Evolutionary conservation across 1,140 invertebrate species (phyloP), one percentile per base, ranked within the genome.

Genomic region (Melanaphis sacchari): DNA sequence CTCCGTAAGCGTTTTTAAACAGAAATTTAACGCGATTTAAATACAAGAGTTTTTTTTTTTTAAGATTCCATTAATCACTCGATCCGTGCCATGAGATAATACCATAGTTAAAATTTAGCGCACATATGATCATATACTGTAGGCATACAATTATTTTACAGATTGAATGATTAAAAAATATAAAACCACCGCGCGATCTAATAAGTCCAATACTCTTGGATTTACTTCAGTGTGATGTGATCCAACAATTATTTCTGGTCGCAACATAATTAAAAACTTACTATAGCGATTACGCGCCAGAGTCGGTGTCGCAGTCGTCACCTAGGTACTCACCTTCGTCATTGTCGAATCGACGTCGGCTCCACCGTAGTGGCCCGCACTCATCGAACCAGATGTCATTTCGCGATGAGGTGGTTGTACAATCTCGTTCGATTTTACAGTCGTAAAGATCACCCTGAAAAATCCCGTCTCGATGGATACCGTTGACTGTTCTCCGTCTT

Each of bases 391-490:
- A 41, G 40, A 31, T 15, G 46, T 6, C 54, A 43, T 9, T 76
- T 52, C 36, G 40, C 49, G 36, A 52, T 26, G 38, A 59, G 24
- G 31, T 36, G 24, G 31, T 36, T 36, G 88, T 59, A 31, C 49
- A 15, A 59, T 90, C 26, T 90, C 31, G 22, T 40, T 38, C 36
- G 87, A 52, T 49, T 54, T 59, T 59, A 40, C 46, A 41, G 52
- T 26, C 26, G 38, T n/a, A 41, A 21, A 18, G 38, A 59, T 41
- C 89, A 90, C 43, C 38, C 4, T 31, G 40, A 40, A 26, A 41
- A 38, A 89, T 52, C 87, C 36, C 54, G 46, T 38, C 87, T 89
- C 87, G n/a, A 89, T 26, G 22, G 46, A 89, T 89, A 89, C 87
- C 85, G 87, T 89, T 54, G 46, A 36, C 52, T 89, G 21, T 38